phyloP scores from a whole-genome alignment of 2,797 vertebrate genomes.

The Danionella dracula region DNA sequence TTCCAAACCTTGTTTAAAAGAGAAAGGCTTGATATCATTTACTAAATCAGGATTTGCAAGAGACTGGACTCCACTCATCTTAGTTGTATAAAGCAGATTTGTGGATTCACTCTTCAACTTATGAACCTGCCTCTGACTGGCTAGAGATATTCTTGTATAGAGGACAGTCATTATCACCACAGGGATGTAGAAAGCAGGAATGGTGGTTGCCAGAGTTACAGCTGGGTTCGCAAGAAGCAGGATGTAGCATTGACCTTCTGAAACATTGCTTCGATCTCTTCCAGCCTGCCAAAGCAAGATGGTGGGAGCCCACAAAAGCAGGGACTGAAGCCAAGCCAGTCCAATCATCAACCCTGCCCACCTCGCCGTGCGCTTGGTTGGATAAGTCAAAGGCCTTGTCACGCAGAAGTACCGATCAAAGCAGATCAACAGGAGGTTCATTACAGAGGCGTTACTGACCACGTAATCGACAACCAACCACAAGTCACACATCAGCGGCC shows the following conservation, averaged over 20 bases:
- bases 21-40: not conserved
- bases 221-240: slow-evolving; percentile 81
- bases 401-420: slow-evolving; percentile 89
- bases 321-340: slow-evolving; percentile 79
- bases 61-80: not conserved
- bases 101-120: not conserved
- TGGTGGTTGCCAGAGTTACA: slow-evolving; percentile 80
- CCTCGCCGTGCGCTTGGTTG: slow-evolving; percentile 70
- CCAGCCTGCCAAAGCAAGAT: slow-evolving; percentile 85
- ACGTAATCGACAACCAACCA: slow-evolving; percentile 88
- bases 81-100: not conserved
- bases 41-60: slow-evolving; percentile 21
- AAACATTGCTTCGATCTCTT: slow-evolving; percentile 69
- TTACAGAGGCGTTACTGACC: slow-evolving; percentile 81
- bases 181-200: slow-evolving; percentile 85
- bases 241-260: slow-evolving; percentile 76
- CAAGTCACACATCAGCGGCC: slow-evolving; percentile 75
- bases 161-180: slow-evolving; percentile 82
- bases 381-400: slow-evolving; percentile 84
- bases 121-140: slow-evolving; percentile 72
- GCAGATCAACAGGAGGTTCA: slow-evolving; percentile 90
- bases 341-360: slow-evolving; percentile 80
- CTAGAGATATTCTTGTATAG: slow-evolving; percentile 80
- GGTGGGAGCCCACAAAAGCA: slow-evolving; percentile 84
- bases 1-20: not conserved